Percentiles rank a stretch among this genome's conserved stretches.
Conservation (phyloP, 2,113 vertebrate genomes). For the Nannobrachium achirus region DNA sequence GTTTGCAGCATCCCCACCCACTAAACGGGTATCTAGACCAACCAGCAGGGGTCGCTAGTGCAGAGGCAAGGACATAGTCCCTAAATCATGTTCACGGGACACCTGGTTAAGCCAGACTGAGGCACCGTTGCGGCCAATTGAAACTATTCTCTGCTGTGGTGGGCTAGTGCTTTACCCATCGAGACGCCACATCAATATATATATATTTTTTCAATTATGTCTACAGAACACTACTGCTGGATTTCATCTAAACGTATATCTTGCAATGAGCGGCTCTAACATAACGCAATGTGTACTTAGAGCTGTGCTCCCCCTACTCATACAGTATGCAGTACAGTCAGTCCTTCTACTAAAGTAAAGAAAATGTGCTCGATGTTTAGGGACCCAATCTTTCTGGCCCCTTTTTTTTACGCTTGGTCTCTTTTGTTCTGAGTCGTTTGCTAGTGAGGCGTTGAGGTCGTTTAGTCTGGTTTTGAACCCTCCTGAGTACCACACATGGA, state of each 20-base stretch:
- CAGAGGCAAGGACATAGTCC: no score
- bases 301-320: not conserved
- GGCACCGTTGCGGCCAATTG: no score
- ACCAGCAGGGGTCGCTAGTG: no score
- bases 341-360: not conserved
- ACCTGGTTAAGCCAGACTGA: no score
- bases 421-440: slow-evolving; percentile 53
- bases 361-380: slow-evolving; percentile 5
- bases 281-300: not conserved
- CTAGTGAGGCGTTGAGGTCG: slow-evolving; percentile 60
- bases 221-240: not conserved
- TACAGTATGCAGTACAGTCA: not conserved
- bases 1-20: no score
- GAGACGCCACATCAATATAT: no score
- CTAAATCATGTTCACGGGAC: no score
- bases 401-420: slow-evolving; percentile 40
- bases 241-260: not conserved
- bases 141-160: no score
- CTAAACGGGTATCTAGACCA: no score
- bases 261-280: no score
- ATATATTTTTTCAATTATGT: not conserved
- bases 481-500: slow-evolving; percentile 67
- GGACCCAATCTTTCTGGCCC: slow-evolving; percentile 49
- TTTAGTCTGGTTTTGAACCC: slow-evolving; percentile 53
- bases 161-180: no score